These are phyloP conservation scores for Limnephilus marmoratus DNA, from an alignment of 2,888 invertebrate species.

Conservation along the genomic window DNA sequence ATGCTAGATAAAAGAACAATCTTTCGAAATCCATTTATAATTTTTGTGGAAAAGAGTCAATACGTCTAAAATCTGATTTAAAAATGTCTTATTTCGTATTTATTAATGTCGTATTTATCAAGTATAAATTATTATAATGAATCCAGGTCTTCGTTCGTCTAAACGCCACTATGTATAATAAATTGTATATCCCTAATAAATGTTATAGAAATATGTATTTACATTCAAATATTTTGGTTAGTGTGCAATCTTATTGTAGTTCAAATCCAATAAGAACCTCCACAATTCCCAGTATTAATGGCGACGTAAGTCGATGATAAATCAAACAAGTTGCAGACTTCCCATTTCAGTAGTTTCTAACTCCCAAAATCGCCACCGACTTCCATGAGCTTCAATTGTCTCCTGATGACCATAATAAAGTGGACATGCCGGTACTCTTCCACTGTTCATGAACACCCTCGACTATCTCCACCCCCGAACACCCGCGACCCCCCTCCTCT, in stretches of 20 bases:
- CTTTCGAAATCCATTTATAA: too few species aligned
- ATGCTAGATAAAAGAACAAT: too few species aligned
- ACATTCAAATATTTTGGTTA: not conserved
- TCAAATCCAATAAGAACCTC: not conserved
- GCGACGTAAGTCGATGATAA: not conserved
- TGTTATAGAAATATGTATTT: not conserved
- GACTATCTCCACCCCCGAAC: not conserved
- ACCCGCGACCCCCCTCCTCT: not conserved
- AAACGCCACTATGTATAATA: not conserved
- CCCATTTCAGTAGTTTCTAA: constrained; percentile 16
- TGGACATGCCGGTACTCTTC: constrained; percentile 23
- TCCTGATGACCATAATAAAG: constrained; percentile 46
- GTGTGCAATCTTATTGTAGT: not conserved
- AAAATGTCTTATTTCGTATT: too few species aligned
- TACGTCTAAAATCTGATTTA: too few species aligned
- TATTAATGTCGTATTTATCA: too few species aligned
- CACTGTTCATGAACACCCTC: constrained; percentile 8
- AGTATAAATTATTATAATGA: too few species aligned
- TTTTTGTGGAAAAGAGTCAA: too few species aligned
- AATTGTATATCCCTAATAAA: not conserved
- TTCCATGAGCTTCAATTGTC: constrained; percentile 14
- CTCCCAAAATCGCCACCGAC: not conserved
- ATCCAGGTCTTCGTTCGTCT: not conserved
- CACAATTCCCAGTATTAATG: not conserved
- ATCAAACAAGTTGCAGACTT: constrained; percentile 11